Evolutionary conservation across 1,140 invertebrate species (phyloP), one percentile per base, ranked within the genome.

Genomic region (Saccostrea glomerata): DNA sequence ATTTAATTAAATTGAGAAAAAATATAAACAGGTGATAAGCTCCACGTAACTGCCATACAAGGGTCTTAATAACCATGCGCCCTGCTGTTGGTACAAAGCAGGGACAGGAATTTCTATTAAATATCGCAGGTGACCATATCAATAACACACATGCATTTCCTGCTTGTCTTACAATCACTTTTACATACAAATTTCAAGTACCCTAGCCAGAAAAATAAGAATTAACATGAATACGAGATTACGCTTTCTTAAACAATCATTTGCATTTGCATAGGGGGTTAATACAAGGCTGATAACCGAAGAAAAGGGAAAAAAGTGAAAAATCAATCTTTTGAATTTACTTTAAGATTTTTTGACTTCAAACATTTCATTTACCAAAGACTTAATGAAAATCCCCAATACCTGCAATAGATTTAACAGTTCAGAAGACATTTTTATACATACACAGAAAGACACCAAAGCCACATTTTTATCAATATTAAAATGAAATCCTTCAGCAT

Each of bases 361-460:
- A 77, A 77, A 30, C 70, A 77, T 77, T 77, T 77, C 70, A 77
- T 30, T 77, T 77, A 77, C 58, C n/a, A 20, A 63, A 77, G 70
- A 36, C 25, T 77, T 77, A 77, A 36, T 77, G 23, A 77, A 63
- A 77, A 77, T 77, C 70, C 70, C 12, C 70, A 77, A 77, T 77
- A 36, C 25, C 25, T 9, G 11, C 30, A 15, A 36, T 30, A 77
- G 70, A 25, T 77, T 77, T 77, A 30, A 36, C 70, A 77, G 70
- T 77, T 77, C 70, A 77, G 30, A 30, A 77, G 23, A 77, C 70
- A 77, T 77, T 77, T 77, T 77, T 9, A 63, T 77, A 77, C 12
- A 36, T 36, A 77, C 12, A 25, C 25, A 77, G 25, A 77, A 77
- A 63, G 58, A 63, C n/a, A 47, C 20, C 15, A 20, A 66, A n/a